Conservation (phyloP, 2,797 vertebrate genomes). For the Artibeus jamaicensis region DNA sequence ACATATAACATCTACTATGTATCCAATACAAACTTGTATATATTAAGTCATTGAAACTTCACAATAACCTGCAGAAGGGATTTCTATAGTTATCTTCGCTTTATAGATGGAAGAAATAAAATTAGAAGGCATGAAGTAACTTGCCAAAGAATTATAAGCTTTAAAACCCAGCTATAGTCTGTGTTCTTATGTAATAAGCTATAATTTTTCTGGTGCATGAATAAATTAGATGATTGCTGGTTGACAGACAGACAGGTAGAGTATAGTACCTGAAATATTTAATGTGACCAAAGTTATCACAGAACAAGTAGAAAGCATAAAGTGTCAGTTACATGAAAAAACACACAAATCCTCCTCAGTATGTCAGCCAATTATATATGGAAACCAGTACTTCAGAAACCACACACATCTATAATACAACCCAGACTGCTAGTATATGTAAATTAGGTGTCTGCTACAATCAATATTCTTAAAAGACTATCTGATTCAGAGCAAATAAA, state of each 20-base stretch:
- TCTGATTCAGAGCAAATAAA: background rate
- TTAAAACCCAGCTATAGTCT: background rate
- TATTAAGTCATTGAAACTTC: background rate
- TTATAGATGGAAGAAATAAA: background rate
- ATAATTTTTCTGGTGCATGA: background rate
- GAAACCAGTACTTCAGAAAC: background rate
- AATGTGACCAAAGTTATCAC: background rate
- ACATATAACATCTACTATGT: background rate
- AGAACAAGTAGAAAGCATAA: background rate
- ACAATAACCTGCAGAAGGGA: background rate
- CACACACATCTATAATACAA: background rate
- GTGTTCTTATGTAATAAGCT: background rate
- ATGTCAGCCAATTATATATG: background rate
- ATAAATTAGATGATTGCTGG: background rate
- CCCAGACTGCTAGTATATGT: background rate
- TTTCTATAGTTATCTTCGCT: background rate
- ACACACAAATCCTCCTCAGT: background rate
- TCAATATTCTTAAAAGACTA: background rate
- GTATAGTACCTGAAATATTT: background rate
- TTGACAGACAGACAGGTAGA: background rate
- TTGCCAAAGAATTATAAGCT: background rate
- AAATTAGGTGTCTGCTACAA: background rate
- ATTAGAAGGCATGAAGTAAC: background rate
- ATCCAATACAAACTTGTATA: background rate
- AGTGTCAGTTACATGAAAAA: background rate